Evolutionary conservation across 2,888 invertebrate genomes (phyloP), one percentile per base, ranked within the genome.

Genomic region (Parnassius smintheus): DNA sequence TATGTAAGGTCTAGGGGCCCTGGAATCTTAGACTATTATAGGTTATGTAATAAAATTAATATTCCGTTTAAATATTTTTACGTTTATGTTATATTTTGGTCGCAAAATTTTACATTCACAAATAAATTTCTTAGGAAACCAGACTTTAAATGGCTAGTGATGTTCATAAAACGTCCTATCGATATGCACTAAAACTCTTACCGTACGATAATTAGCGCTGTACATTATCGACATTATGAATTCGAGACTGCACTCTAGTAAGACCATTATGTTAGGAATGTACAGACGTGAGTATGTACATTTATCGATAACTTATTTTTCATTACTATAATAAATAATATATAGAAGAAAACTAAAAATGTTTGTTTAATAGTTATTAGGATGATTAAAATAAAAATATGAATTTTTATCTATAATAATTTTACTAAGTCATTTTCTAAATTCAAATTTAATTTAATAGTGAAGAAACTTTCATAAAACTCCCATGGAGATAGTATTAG

Each of bases 231-330:
- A 86, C 72, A 76, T 88, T 86, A 88, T 80, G 85, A 79, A 71
- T 85, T 79, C 88, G 86, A 81, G 88, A 88, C 88, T 85, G 88
- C 88, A 88, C 88, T 88, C 77, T 79, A 74, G 71, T 71, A 68
- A 66, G 75, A 76, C 80, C 78, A 82, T 83, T 85, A 84, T 68
- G 64, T 45, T 82, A 87, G 83, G 66, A 85, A 53, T 74, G 85
- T 54, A 46, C 7, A 18, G 18, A 35, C 7, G 7, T 35, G 4
- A 35, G 35, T 35, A 46, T 41, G 12, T 4, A 22, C 12, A 48
- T 44, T 42, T 68, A 54, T 70, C 69, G 69, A 67, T 66, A n/a
- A 49, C 9, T 13, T 13, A 3, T 10, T 44, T 44, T 44, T 44
- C 10, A 8, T 35, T 35, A 35, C 7, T 35, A 0, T 35, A 7